Evolutionary conservation across 2,113 vertebrate species (phyloP).

Genomic region (Reinhardtius hippoglossoides): DNA sequence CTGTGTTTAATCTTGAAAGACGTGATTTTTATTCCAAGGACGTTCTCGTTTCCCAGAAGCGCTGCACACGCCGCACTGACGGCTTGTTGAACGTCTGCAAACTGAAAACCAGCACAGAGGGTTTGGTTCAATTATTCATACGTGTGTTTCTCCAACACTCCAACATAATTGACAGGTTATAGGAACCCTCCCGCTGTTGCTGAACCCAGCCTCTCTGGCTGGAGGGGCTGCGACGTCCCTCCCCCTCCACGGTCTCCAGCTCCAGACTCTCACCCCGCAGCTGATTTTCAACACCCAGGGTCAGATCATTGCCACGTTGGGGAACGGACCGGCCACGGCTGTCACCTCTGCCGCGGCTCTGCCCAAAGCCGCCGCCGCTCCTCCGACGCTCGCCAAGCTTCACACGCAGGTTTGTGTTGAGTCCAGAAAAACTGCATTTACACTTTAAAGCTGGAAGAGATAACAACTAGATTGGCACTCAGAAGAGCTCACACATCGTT

Average conservation of each 20-base stretch:
- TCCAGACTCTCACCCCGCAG: slow-evolving; percentile 92
- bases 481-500: no score
- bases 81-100: neutral
- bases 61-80: neutral
- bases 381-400: slow-evolving; percentile 81
- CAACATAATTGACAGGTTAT: slow-evolving; percentile 84
- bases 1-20: slow-evolving; percentile 16
- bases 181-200: slow-evolving; percentile 90
- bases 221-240: slow-evolving; percentile 78
- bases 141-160: slow-evolving; percentile 3
- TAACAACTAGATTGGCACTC: no score
- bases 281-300: slow-evolving; percentile 93
- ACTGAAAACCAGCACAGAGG: neutral
- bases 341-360: slow-evolving; percentile 80
- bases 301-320: slow-evolving; percentile 93
- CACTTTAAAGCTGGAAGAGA: neutral
- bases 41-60: neutral
- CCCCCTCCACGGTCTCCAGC: slow-evolving; percentile 88
- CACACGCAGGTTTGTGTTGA: slow-evolving; percentile 69
- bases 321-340: slow-evolving; percentile 82
- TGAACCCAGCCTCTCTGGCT: slow-evolving; percentile 86
- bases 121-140: neutral
- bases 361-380: slow-evolving; percentile 83
- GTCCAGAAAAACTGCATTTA: neutral
- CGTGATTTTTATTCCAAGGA: slow-evolving; percentile 1